These are phyloP conservation scores for Pachyuromys duprasi DNA, from an alignment of 2,797 vertebrate genomes.

Conservation along the genomic window DNA sequence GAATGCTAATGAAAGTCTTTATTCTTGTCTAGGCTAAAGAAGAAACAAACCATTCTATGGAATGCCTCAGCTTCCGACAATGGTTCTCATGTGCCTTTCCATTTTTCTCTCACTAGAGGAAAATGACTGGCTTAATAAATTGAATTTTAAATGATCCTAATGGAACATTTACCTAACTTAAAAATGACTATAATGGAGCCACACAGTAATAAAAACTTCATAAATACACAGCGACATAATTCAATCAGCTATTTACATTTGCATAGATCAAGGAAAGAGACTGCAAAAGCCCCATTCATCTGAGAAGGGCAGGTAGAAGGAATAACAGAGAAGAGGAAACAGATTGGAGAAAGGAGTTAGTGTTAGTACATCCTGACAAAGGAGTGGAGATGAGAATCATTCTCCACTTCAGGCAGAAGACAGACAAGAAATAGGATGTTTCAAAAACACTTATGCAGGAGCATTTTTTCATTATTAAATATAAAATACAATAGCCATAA, in stretches of 20 bases:
- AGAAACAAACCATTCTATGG: neutral
- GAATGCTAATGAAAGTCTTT: neutral
- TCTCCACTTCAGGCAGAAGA: neutral
- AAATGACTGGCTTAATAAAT: conserved; percentile 56
- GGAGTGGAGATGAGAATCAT: neutral
- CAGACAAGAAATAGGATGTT: neutral
- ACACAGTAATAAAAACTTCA: conserved; percentile 70
- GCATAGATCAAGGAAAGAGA: conserved; percentile 28
- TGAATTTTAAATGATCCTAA: conserved; percentile 71
- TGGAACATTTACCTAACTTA: conserved; percentile 48
- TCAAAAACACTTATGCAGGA: conserved; percentile 31
- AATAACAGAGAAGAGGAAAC: neutral
- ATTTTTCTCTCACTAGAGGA: conserved; percentile 42
- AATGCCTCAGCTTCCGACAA: neutral
- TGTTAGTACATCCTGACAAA: neutral
- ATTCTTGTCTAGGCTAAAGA: conserved; percentile 33
- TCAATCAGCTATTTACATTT: conserved; percentile 45
- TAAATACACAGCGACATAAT: conserved; percentile 44
- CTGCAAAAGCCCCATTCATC: neutral
- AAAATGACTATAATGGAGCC: conserved; percentile 51
- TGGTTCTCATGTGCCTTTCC: neutral
- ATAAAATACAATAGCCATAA: neutral
- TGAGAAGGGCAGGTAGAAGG: neutral
- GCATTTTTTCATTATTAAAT: neutral
- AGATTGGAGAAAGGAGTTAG: conserved; percentile 24